phyloP scores from a whole-genome alignment of 2,888 invertebrate species.

The Drosophila flavopinicola region DNA sequence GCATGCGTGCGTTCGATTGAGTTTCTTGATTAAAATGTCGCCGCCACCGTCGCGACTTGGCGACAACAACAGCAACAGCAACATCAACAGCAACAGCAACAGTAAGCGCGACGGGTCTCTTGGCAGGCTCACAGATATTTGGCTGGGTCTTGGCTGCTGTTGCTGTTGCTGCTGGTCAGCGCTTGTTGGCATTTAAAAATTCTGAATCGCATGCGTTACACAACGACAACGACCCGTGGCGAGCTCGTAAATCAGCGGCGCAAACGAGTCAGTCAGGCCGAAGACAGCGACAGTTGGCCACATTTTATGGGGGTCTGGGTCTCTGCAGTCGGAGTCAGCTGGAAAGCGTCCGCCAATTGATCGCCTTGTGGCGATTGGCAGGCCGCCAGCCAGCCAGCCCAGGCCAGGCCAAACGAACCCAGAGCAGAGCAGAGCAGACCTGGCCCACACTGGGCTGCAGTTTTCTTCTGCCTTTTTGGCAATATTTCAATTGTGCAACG shows the following conservation, averaged over 20 bases:
- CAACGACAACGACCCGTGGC: slow-evolving; percentile 73
- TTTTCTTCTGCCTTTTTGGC: slow-evolving; percentile 58
- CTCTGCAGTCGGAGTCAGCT: slow-evolving; percentile 33
- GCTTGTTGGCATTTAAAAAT: slow-evolving; percentile 74
- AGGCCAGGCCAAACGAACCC: slow-evolving; percentile 36
- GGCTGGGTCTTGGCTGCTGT: slow-evolving; percentile 26
- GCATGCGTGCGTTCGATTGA: slow-evolving; percentile 83
- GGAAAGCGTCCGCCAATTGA: slow-evolving; percentile 68
- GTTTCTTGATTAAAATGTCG: slow-evolving; percentile 81
- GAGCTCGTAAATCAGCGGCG: slow-evolving; percentile 81
- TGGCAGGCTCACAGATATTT: slow-evolving; percentile 36
- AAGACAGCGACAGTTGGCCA: slow-evolving; percentile 54
- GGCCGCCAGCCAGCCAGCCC: slow-evolving; percentile 48
- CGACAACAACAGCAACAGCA: slow-evolving; percentile 54
- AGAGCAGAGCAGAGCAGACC: slow-evolving; percentile 23
- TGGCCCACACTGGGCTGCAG: slow-evolving; percentile 59
- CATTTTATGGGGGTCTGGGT: slow-evolving; percentile 66
- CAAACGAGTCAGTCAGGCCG: slow-evolving; percentile 69
- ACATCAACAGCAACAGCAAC: slow-evolving; percentile 40
- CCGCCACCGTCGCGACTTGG: slow-evolving; percentile 63
- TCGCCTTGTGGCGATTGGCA: slow-evolving; percentile 74
- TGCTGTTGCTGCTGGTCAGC: slow-evolving; percentile 63
- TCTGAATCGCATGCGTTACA: slow-evolving; percentile 81
- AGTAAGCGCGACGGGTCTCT: slow-evolving; percentile 31
- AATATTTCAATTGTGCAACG: slow-evolving; percentile 77